A percentile compares a stretch with the other conserved stretches of the same genome.
phyloP scores from a whole-genome alignment of 2,888 invertebrate genomes.

The Meteorus colon region DNA sequence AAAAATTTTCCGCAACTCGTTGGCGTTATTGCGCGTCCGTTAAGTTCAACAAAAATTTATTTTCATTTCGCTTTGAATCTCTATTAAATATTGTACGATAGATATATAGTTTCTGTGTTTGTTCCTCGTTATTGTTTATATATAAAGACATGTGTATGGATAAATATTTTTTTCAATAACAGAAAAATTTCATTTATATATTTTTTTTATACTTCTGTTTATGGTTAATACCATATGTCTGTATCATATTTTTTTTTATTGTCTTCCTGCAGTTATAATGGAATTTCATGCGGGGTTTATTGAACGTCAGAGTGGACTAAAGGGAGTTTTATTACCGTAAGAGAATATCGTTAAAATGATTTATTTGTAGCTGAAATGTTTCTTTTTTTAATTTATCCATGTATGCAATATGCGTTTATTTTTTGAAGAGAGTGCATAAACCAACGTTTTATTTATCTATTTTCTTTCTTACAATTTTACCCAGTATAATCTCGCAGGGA shows the following conservation, averaged over 20 bases:
- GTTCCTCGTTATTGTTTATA: background rate
- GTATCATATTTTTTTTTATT: background rate
- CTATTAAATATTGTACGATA: constrained; percentile 30
- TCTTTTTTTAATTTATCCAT: background rate
- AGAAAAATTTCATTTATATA: background rate
- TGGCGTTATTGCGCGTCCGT: constrained; percentile 40
- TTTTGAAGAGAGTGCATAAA: too few species aligned
- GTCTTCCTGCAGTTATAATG: background rate
- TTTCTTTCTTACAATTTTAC: too few species aligned
- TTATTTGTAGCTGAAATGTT: background rate
- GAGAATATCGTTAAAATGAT: background rate
- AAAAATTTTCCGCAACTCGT: constrained; percentile 43
- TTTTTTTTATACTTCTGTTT: constrained; percentile 8
- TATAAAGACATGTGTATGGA: background rate
- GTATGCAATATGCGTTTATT: too few species aligned
- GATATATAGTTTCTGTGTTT: background rate
- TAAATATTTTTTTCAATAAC: background rate
- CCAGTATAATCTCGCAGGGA: too few species aligned
- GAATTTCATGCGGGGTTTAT: constrained; percentile 9
- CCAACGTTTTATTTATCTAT: too few species aligned
- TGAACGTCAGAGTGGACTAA: constrained; percentile 10
- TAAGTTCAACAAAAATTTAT: constrained; percentile 41
- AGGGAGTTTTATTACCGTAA: constrained; percentile 13
- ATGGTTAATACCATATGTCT: constrained; percentile 1
- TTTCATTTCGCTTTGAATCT: constrained; percentile 43